Base-by-base conservation (phyloP, 2,888 invertebrate genomes). In the Scaptomyza parva region DNA sequence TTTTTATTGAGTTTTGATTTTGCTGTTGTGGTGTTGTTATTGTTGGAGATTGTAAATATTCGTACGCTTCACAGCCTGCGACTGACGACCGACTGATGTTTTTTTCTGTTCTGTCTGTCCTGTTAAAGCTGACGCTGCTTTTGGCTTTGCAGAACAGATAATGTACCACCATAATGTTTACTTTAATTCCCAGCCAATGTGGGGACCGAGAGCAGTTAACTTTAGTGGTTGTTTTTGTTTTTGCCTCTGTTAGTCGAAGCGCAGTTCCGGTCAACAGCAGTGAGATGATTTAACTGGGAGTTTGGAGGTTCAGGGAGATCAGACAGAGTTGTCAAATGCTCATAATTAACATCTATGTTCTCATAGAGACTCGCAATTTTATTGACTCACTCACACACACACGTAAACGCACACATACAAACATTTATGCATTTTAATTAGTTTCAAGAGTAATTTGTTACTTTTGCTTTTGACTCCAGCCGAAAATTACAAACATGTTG, bases 121-220 rank as follows among this genome's bases (percentile, higher is more conserved):
- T 76, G 61, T 47, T 54, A 67, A 63, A 85, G 76, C 69, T 75
- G 62, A 67, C 58, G 75, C 58, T 33, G 64, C 41, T 33, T 45
- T 65, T 47, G 60, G 50, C 57, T 53, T 53, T 55, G 59, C 48
- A 70, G 57, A 35, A 35, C 76, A 76, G 70, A 82, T 82, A 87
- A 86, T 86, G 80, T 87, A 72, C 80, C 79, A 72, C 80, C 79
- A 81, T 79, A 85, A 87, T 82, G 73, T 62, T 55, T 67, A 59
- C 20, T 51, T 78, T 69, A 82, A 82, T 82, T 70, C 69, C 63
- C 20, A 52, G 51, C 73, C 80, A 70, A 73, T 63, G 39, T 45
- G 52, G 24, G 2, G 7, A 26, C 1, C 1, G 17, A 30, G 60
- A 41, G 57, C 53, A 50, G 50, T 37, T 65, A 55, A 39, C 43